phyloP scores from a whole-genome alignment of 2,797 vertebrate species.

The Labroides dimidiatus region DNA sequence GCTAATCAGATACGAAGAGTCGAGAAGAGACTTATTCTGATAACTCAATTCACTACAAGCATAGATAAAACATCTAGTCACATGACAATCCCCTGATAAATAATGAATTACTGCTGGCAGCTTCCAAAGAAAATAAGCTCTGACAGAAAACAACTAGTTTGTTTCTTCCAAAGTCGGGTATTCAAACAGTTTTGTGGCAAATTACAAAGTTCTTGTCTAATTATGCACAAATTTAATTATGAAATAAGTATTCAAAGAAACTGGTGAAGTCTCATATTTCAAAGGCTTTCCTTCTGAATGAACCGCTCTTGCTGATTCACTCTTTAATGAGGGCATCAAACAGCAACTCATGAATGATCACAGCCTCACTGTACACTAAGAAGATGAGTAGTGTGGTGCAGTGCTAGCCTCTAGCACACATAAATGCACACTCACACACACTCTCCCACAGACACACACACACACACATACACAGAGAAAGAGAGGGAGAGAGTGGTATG shows the following conservation, averaged over 20 bases:
- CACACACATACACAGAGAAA: slow-evolving; percentile 8
- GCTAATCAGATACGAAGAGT: background rate
- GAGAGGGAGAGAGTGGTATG: too few relatives aligned
- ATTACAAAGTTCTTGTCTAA: background rate
- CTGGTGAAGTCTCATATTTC: background rate
- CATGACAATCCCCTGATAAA: background rate
- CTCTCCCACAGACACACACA: slow-evolving; percentile 7
- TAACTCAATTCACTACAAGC: background rate
- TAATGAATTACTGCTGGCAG: background rate
- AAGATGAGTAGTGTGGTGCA: slow-evolving; percentile 35
- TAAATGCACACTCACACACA: slow-evolving; percentile 15
- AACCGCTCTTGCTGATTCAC: slow-evolving; percentile 24
- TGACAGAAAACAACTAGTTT: background rate
- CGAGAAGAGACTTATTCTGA: background rate
- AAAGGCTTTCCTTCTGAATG: slow-evolving; percentile 13
- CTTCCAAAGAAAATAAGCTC: background rate
- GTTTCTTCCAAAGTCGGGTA: background rate
- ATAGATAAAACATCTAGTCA: background rate
- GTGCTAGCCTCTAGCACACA: slow-evolving; percentile 24
- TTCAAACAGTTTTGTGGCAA: background rate
- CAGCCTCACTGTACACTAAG: slow-evolving; percentile 19
- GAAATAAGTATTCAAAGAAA: background rate
- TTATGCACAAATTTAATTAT: background rate
- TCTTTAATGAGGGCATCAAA: slow-evolving; percentile 50
- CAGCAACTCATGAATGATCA: slow-evolving; percentile 24